Evolutionary conservation across 2,113 vertebrate species (phyloP).

Genomic region (Chloropsis hardwickii): DNA sequence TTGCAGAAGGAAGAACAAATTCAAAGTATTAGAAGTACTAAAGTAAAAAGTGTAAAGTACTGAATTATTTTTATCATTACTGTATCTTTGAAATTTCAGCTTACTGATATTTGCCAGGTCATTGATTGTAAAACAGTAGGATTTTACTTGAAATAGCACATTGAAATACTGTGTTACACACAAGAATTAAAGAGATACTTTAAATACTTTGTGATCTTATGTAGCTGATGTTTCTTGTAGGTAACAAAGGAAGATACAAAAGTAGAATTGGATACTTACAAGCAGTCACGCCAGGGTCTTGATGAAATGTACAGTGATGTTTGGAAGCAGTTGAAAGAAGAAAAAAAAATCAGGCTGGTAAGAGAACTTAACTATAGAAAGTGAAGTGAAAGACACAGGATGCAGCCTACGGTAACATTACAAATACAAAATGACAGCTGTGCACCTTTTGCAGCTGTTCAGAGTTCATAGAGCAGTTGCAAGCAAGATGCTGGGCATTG

Average conservation of each 20-base stretch:
- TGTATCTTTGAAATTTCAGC: background rate
- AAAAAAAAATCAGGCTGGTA: slow-evolving; percentile 89
- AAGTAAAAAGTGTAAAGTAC: background rate
- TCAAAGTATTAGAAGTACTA: background rate
- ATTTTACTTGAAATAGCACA: background rate
- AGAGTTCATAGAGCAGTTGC: background rate
- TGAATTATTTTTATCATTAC: background rate
- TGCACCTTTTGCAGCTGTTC: background rate
- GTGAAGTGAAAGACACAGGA: background rate
- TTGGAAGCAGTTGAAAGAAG: slow-evolving; percentile 94
- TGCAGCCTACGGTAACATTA: background rate
- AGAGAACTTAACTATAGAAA: background rate
- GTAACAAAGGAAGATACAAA: slow-evolving; percentile 91
- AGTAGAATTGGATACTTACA: slow-evolving; percentile 96
- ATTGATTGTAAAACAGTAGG: background rate
- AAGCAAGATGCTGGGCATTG: background rate
- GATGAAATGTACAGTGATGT: slow-evolving; percentile 98
- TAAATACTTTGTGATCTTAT: background rate
- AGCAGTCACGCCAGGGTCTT: slow-evolving; percentile 91
- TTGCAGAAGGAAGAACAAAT: background rate
- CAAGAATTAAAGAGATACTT: background rate
- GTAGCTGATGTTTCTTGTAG: slow-evolving; percentile 64
- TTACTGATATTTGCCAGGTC: background rate
- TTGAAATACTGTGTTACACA: background rate
- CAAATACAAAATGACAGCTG: background rate